These are phyloP conservation scores for Ictalurus punctatus DNA, from an alignment of 2,113 vertebrate genomes.

Conservation along the genomic window DNA sequence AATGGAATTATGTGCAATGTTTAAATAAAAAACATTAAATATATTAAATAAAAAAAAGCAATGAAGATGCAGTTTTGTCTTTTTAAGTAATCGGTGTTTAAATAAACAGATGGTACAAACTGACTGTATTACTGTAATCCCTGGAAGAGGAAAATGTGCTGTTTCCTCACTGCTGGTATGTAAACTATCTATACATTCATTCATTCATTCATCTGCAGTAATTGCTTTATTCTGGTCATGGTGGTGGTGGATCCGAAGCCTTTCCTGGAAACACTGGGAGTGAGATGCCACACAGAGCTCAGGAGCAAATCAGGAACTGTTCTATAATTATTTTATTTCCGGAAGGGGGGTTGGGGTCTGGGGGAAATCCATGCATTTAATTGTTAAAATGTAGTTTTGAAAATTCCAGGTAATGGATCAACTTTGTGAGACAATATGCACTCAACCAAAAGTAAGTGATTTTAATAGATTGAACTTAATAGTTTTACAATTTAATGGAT, in stretches of 20 bases:
- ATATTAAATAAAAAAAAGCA: constrained; percentile 79
- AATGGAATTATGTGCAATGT: constrained; percentile 82
- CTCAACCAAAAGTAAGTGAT: background rate
- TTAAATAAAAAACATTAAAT: constrained; percentile 77
- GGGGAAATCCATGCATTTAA: background rate
- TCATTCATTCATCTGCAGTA: background rate
- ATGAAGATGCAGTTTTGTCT: constrained; percentile 54
- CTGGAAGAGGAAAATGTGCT: background rate
- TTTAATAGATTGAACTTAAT: background rate
- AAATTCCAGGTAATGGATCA: background rate
- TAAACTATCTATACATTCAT: background rate
- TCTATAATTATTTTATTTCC: background rate
- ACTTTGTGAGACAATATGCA: background rate
- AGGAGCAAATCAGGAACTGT: background rate
- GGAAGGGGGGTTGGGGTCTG: too few species aligned
- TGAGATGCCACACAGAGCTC: background rate
- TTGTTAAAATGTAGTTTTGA: background rate
- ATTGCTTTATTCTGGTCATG: background rate
- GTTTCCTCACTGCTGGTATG: background rate
- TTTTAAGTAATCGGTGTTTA: constrained; percentile 32
- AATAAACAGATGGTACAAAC: background rate
- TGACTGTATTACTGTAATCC: background rate
- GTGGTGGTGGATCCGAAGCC: background rate
- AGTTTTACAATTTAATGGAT: background rate
- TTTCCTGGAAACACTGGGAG: background rate